Evolutionary conservation across 2,888 invertebrate genomes (phyloP).

Genomic region (Leptinotarsa peninsularis): DNA sequence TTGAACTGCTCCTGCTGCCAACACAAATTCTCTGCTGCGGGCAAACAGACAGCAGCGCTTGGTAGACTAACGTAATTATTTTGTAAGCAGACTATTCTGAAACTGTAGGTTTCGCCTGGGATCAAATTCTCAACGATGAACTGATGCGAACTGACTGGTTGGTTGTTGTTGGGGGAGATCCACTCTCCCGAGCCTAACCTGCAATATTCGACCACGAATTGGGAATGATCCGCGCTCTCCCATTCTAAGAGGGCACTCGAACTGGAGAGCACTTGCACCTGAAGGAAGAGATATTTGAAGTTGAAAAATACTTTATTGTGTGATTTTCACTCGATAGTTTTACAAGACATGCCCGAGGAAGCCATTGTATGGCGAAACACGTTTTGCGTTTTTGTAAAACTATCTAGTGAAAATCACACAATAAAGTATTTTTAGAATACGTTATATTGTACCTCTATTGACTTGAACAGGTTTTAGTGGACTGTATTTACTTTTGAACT

Average conservation of each 20-base stretch:
- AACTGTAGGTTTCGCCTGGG: slow-evolving; percentile 78
- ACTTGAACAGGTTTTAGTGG: no score
- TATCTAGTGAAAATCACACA: no score
- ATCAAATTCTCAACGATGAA: slow-evolving; percentile 70
- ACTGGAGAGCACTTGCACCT: slow-evolving; percentile 70
- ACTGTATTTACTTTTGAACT: no score
- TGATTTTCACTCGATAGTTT: no score
- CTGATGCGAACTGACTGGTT: slow-evolving; percentile 66
- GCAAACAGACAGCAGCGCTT: slow-evolving; percentile 72
- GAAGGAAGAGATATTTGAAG: neutral
- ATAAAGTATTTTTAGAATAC: no score
- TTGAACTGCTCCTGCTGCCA: slow-evolving; percentile 79
- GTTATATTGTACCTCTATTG: no score
- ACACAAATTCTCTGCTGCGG: slow-evolving; percentile 73
- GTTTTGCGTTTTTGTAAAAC: no score
- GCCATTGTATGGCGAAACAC: no score
- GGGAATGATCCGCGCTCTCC: slow-evolving; percentile 64
- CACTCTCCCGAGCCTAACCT: slow-evolving; percentile 73
- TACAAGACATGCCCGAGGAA: no score
- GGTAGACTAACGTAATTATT: slow-evolving; percentile 74
- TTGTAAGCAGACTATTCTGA: slow-evolving; percentile 73
- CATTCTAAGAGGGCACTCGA: slow-evolving; percentile 72
- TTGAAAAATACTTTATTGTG: no score
- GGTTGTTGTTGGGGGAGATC: slow-evolving; percentile 69
- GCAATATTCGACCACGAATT: slow-evolving; percentile 64